Evolutionary conservation across 2,888 invertebrate genomes (phyloP).

Genomic region (Drosophila lutescens): DNA sequence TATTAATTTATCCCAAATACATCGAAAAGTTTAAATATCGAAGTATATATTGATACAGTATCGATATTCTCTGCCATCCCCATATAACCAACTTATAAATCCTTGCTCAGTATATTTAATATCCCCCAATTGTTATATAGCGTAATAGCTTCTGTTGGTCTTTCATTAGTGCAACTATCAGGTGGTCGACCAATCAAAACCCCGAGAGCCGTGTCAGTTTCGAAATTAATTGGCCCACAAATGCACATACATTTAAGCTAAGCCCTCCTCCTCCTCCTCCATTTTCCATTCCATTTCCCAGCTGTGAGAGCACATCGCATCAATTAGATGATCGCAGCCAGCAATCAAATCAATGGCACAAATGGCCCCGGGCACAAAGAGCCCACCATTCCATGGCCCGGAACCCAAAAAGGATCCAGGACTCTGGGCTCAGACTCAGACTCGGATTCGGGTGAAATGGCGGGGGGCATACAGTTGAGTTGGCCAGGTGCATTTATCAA

Average conservation of each 20-base stretch:
- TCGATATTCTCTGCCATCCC: no score
- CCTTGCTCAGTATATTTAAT: no score
- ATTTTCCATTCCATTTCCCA: background rate
- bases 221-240: slow-evolving; percentile 19
- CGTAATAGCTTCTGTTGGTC: background rate
- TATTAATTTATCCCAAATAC: no score
- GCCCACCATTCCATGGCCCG: background rate
- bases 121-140: background rate
- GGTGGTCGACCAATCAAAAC: background rate
- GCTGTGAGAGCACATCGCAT: slow-evolving; percentile 27
- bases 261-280: no score
- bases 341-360: slow-evolving; percentile 44
- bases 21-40: no score
- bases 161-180: background rate
- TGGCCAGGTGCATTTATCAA: slow-evolving; percentile 70
- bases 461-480: slow-evolving; percentile 18
- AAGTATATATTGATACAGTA: no score
- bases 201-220: slow-evolving; percentile 4
- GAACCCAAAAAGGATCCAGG: background rate
- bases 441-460: background rate
- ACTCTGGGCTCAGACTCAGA: background rate
- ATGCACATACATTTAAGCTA: background rate
- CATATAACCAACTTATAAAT: no score
- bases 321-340: slow-evolving; percentile 37
- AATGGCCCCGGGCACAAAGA: slow-evolving; percentile 29